A percentile compares a stretch with the other conserved stretches of the same genome.
Conservation (phyloP, 2,797 vertebrate species). For the Presbytis comata region DNA sequence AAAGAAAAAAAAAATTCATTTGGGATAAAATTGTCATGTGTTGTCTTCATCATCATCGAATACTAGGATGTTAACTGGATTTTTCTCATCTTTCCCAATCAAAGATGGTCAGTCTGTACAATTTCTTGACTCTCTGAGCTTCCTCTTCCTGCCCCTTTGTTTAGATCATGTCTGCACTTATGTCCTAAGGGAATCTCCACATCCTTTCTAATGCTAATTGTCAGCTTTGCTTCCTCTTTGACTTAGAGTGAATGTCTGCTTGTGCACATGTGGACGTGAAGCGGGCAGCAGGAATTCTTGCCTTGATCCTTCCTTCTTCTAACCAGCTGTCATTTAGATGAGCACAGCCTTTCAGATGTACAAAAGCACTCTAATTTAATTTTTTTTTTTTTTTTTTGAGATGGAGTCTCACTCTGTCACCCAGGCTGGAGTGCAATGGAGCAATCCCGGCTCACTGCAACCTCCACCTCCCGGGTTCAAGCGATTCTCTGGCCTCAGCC, state of each 20-base stretch:
- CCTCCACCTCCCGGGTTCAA: neutral
- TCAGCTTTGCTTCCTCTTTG: neutral
- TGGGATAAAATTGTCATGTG: neutral
- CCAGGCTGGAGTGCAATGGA: neutral
- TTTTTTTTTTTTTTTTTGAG: neutral
- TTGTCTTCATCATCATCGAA: neutral
- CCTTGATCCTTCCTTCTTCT: conserved; percentile 18
- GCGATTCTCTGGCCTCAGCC: neutral
- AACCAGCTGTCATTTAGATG: conserved; percentile 47
- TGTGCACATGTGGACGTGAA: fast-evolving
- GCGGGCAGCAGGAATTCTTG: neutral
- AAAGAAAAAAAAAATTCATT: neutral
- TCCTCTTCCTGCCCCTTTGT: neutral
- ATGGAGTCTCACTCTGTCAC: neutral
- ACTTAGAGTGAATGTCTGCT: neutral
- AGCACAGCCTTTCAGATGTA: conserved; percentile 6
- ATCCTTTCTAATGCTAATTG: conserved; percentile 29
- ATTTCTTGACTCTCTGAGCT: neutral
- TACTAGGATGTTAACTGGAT: neutral
- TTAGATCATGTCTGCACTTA: neutral
- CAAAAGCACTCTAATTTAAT: conserved; percentile 58
- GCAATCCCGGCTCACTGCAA: neutral
- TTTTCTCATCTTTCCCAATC: neutral
- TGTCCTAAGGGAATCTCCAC: neutral
- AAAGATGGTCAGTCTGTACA: neutral